Evolutionary conservation across 2,797 vertebrate genomes (phyloP), one percentile per base, ranked within the genome.

Genomic region (Gymnocypris eckloni): DNA sequence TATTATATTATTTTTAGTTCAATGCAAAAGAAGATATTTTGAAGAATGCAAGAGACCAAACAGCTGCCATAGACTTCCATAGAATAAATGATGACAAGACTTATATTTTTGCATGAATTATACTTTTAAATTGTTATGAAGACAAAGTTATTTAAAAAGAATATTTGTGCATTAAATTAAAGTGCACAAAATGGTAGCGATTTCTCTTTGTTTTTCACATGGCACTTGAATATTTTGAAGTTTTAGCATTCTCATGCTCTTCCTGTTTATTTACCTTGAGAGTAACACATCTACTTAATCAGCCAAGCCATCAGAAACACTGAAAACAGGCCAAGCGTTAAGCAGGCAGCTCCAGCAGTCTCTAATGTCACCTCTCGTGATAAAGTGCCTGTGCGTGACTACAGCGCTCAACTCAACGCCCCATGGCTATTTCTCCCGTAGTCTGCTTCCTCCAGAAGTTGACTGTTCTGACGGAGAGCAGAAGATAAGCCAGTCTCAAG

Each of bases 361-460:
- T 90, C 84, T 88, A 61, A 90, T 92, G 92, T 92, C 93, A 90
- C 84, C 67, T 13, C 73, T 75, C 33, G 64, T 94, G 94, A 95
- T 95, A 90, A 93, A 95, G 91, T 91, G 93, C 92, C 90, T 94
- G 92, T 95, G 94, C 94, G 93, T 95, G 94, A 95, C 94, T 92
- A 81, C 90, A 90, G 79, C 4, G 73, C 87, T 78, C 84, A 80
- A 92, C 90, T 77, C 76, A 91, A 89, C 59, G 89, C 91, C 94
- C 90, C 18, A 4, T 86, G 91, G 93, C 91, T 10, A 59, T 85
- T 82, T 88, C 85, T 86, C 90, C 83, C 41, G 66, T 87, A 82
- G 75, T 90, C 88, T 90, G 80, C 87, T 91, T 91, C 87, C 87
- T 85, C 81, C 66, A 83, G 76, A 89, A 87, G 88, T 90, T 91